These are phyloP conservation scores for Synanthedon vespiformis DNA, from an alignment of 2,888 invertebrate species.

Conservation along the genomic window DNA sequence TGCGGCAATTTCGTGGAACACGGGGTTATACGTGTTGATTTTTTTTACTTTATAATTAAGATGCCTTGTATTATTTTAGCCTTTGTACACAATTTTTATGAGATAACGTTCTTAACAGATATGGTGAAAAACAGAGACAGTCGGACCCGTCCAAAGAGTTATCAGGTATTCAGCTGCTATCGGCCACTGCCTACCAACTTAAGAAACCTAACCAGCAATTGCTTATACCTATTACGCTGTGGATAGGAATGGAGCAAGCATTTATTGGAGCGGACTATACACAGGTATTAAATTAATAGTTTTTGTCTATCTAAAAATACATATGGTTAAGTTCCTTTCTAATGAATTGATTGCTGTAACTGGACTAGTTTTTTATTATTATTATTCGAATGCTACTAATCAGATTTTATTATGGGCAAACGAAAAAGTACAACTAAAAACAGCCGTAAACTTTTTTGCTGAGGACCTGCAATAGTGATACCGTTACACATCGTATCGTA, in stretches of 20 bases:
- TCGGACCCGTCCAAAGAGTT: conserved; percentile 80
- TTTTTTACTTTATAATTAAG: too few species aligned
- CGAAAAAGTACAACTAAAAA: background rate
- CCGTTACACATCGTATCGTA: conserved; percentile 9
- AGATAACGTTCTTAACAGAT: conserved; percentile 60
- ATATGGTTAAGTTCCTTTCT: too few species aligned
- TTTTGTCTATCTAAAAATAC: background rate
- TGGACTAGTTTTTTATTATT: too few species aligned
- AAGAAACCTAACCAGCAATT: conserved; percentile 92
- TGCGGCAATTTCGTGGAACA: background rate
- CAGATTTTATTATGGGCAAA: background rate
- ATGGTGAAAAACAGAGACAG: conserved; percentile 86
- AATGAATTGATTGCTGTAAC: too few species aligned
- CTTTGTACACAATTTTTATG: too few species aligned
- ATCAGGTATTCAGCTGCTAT: conserved; percentile 82
- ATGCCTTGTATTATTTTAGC: too few species aligned
- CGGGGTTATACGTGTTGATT: too few species aligned
- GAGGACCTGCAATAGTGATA: conserved; percentile 8
- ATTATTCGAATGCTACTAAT: too few species aligned
- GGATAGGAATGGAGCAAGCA: conserved; percentile 98
- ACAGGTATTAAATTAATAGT: conserved; percentile 67
- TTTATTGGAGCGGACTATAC: conserved; percentile 94
- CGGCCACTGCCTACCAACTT: conserved; percentile 91
- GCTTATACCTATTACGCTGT: conserved; percentile 93
- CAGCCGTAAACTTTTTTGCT: conserved; percentile 7